Percentiles rank a stretch among this genome's conserved stretches.
Conservation (phyloP, 2,888 invertebrate genomes). For the Andrena camellia region DNA sequence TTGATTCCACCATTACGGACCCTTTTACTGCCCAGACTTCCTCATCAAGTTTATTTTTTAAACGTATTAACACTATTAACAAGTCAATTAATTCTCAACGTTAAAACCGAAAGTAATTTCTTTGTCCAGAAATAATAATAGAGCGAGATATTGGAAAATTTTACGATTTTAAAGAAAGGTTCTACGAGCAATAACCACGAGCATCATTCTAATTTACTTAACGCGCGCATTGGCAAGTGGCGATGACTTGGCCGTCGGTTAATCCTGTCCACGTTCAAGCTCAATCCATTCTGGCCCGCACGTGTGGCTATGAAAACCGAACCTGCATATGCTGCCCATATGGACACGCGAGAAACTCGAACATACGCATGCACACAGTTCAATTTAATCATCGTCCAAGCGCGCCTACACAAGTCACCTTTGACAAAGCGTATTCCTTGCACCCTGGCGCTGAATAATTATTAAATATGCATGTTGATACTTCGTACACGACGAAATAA, state of each 20-base stretch:
- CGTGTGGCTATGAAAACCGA: conserved; percentile 56
- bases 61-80: no score
- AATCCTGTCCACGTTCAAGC: conserved; percentile 34
- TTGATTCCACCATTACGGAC: neutral
- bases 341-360: conserved; percentile 55
- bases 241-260: conserved; percentile 29
- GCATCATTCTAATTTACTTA: conserved; percentile 42
- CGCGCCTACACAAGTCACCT: conserved; percentile 1
- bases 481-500: no score
- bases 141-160: no score
- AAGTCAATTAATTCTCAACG: no score
- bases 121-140: no score
- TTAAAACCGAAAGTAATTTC: no score
- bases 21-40: neutral
- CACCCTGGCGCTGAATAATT: neutral
- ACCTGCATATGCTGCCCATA: conserved; percentile 73
- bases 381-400: conserved; percentile 14
- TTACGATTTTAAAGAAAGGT: neutral
- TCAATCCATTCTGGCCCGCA: conserved; percentile 54
- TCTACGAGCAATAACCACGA: conserved; percentile 4
- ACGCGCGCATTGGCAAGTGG: conserved; percentile 33
- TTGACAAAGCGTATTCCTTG: neutral
- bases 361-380: neutral
- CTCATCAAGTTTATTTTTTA: neutral
- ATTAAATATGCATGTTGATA: neutral